Base-by-base conservation (phyloP, 2,888 invertebrate species). In the Leptopilina myrica region DNA sequence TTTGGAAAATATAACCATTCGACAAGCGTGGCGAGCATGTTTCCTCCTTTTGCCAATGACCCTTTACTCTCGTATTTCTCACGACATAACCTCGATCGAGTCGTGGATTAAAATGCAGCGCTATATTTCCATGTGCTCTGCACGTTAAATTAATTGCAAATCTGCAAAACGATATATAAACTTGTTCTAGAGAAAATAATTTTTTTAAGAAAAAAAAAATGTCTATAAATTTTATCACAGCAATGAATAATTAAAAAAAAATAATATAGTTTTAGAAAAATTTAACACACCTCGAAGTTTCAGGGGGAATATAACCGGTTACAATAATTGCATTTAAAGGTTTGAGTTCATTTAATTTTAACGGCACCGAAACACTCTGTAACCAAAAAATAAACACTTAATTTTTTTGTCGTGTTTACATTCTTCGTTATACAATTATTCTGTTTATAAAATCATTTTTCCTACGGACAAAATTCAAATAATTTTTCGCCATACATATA, bases 31-130 rank as follows among this genome's bases (percentile, higher is more conserved):
- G 89, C 46, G 91, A 92, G 81, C 91, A 95, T n/a, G 95, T 95
- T 88, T 97, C 97, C 88, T 97, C 97, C 0, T 91, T 89, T 0
- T 95, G 96, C 97, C 97, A 97, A 76, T 93, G 92, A 77, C 94
- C 94, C 84, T 94, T 94, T 14, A 94, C 90, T 78, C 94, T 93
- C 3, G 94, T 93, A 90, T 97, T 97, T 83, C 97, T 93, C 0
- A 97, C 97, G 64, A 97, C 95, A 88, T 96, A 96, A 81, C 94
- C 94, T 88, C 96, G 95, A 79, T 95, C 95, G 84, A 97, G 92
- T 15, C 97, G 95, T 8, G 96, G 96, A 92, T 97, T 97, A 87
- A 97, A 94, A 90, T 97, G 97, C 56, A 97, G 93, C 0, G 95
- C 96, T 15, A 96, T 93, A 86, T 95, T 95, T 33, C 88, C 88